Percentiles rank a stretch among this genome's conserved stretches.
These are phyloP conservation scores for Andrena camellia DNA, from an alignment of 2,888 invertebrate genomes.

Conservation along the genomic window DNA sequence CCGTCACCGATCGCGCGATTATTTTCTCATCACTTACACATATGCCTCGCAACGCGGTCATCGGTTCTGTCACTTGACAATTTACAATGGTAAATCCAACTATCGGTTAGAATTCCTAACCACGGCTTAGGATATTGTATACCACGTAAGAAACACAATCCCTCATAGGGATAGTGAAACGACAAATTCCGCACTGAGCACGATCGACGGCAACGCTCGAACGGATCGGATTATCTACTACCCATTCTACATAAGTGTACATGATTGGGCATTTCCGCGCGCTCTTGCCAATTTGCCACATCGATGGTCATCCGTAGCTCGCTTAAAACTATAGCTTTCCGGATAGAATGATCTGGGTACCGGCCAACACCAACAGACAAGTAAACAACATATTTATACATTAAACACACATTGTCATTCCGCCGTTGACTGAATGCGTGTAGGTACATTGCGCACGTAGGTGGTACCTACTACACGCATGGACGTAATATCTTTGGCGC, in stretches of 20 bases:
- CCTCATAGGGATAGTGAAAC: no score
- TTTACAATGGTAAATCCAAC: no score
- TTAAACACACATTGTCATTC: constrained; percentile 50
- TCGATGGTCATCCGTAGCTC: no score
- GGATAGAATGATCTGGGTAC: neutral
- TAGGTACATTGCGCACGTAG: neutral
- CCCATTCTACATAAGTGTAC: neutral
- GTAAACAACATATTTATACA: constrained; percentile 30
- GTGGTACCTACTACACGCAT: neutral
- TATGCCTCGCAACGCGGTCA: constrained; percentile 3
- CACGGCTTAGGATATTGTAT: no score
- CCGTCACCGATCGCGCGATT: neutral
- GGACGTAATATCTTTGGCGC: neutral
- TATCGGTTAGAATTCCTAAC: no score
- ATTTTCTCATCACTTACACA: neutral
- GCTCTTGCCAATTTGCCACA: no score
- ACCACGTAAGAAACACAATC: no score
- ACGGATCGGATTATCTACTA: no score
- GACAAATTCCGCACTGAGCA: no score
- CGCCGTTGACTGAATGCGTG: constrained; percentile 30
- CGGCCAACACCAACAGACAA: neutral
- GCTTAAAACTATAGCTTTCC: neutral
- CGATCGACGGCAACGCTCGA: no score
- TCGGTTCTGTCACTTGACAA: no score
- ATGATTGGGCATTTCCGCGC: neutral